Evolutionary conservation across 92 coral and sea anemone genomes (phyloP).

Genomic region (Bergia puertoricense): DNA sequence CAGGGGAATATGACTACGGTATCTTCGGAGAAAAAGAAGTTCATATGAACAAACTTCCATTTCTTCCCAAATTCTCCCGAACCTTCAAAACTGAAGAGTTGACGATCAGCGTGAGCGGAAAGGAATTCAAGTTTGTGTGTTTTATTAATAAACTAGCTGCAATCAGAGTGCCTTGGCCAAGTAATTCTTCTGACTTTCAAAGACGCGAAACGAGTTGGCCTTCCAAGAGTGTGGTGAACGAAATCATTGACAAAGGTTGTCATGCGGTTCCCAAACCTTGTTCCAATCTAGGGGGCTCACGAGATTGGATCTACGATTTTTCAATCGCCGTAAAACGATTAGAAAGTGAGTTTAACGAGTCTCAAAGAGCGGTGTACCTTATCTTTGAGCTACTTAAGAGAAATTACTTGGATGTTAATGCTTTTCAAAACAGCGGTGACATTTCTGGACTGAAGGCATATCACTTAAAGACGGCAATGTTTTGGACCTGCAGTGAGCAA

Average conservation of each 20-base stretch:
- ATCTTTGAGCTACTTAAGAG: conserved; percentile 27
- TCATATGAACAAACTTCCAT: background rate
- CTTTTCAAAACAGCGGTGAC: conserved; percentile 3
- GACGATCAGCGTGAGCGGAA: background rate
- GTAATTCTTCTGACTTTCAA: conserved; percentile 5
- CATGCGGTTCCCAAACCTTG: conserved; percentile 20
- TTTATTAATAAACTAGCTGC: conserved; percentile 31
- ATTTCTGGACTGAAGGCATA: background rate
- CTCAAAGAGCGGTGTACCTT: conserved; percentile 25
- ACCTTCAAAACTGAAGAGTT: conserved; percentile 32
- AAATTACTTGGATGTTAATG: background rate
- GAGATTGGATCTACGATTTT: conserved; percentile 30
- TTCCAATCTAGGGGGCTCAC: background rate
- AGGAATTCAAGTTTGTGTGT: conserved; percentile 13
- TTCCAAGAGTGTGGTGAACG: conserved; percentile 9
- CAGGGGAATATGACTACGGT: conserved; percentile 40
- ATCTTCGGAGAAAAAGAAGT: conserved; percentile 38
- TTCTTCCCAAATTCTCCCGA: conserved; percentile 3
- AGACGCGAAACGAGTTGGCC: conserved; percentile 23
- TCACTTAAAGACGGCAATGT: conserved; percentile 31
- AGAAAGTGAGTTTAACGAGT: conserved; percentile 27
- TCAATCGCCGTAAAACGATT: conserved; percentile 3
- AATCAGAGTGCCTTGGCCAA: conserved; percentile 35
- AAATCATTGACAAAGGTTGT: conserved; percentile 10
- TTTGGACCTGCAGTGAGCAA: conserved; percentile 32